Base-by-base conservation (phyloP, 2,113 vertebrate genomes). In the Brachyhypopomus occidentalis region DNA sequence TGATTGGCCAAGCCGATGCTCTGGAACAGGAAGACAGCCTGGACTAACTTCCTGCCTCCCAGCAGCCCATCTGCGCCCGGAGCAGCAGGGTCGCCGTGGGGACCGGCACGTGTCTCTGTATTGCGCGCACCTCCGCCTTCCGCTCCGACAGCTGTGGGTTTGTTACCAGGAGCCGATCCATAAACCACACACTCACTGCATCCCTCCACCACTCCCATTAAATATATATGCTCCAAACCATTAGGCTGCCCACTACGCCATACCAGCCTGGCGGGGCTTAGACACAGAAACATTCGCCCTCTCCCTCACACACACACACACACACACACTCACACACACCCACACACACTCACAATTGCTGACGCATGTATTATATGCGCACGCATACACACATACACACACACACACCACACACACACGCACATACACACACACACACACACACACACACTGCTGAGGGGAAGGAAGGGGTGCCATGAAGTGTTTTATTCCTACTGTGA, bases 191-290 rank as follows among this genome's bases (percentile, higher is more conserved):
- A 81, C 86, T 71, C 75, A 74, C 84, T 86, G 77, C 75, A 76
- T 78, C 78, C 71, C 58, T 85, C 74, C 78, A 80, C 81, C 78
- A 80, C 81, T 83, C 70, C 78, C 62, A 86, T 86, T 83, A 85
- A 85, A 85, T 80, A 86, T 86, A 86, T 86, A 86, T 86, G 81
- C 84, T 83, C 70, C 74, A 86, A 83, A 83, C 84, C 81, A 86
- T 83, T 83, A 86, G 74, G 77, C 83, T 83, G 74, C 75, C 83
- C 77, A 69, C 78, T 80, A 72, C 55, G 58, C 62, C 83, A 38
- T 70, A 76, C 74, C 71, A 80, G 58, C 36, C 27, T 69, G 78
- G 52, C 62, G 72, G 45, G 59, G 30, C 60, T 34, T n/a, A 56
- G 63, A 9, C 23, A 71, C 69, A 78, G 34, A 74, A 56, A 60